phyloP scores from a whole-genome alignment of 2,888 invertebrate genomes.

The Brenthis ino region DNA sequence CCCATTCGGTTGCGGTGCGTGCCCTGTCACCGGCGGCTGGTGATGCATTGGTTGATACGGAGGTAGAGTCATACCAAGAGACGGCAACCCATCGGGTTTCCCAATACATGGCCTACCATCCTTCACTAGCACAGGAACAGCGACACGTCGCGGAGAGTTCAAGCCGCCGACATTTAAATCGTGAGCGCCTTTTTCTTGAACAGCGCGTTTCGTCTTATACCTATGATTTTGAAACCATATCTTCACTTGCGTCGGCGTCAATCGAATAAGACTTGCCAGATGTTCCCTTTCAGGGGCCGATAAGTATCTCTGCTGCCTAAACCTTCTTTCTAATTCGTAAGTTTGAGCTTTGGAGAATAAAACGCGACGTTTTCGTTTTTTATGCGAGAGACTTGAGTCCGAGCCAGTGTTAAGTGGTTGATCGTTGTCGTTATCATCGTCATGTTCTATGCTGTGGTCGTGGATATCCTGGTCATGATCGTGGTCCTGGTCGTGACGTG shows the following conservation, averaged over 20 bases:
- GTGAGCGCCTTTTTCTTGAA: conserved; percentile 93
- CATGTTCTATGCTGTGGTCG: conserved; percentile 82
- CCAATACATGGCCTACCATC: conserved; percentile 95
- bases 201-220: conserved; percentile 99
- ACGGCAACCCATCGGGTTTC: conserved; percentile 78
- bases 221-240: conserved; percentile 99
- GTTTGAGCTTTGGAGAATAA: conserved; percentile 99
- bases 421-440: conserved; percentile 82
- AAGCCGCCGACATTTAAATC: conserved; percentile 85
- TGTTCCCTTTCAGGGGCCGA: conserved; percentile 99
- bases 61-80: conserved; percentile 74
- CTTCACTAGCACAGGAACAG: conserved; percentile 96
- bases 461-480: conserved; percentile 76
- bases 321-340: conserved; percentile 96
- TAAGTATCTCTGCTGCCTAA: conserved; percentile 97
- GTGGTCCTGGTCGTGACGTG: conserved; percentile 60
- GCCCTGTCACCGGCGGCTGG: conserved; percentile 65
- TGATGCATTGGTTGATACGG: conserved; percentile 77
- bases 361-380: conserved; percentile 97
- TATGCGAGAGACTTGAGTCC: conserved; percentile 83
- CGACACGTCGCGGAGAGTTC: conserved; percentile 94
- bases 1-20: conserved; percentile 65
- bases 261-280: conserved; percentile 94
- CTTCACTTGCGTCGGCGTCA: conserved; percentile 98
- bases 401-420: conserved; percentile 59